Conservation (phyloP, 30 jellyfish, hydroid and myxozoan species). For the Nemopilema nomurai region DNA sequence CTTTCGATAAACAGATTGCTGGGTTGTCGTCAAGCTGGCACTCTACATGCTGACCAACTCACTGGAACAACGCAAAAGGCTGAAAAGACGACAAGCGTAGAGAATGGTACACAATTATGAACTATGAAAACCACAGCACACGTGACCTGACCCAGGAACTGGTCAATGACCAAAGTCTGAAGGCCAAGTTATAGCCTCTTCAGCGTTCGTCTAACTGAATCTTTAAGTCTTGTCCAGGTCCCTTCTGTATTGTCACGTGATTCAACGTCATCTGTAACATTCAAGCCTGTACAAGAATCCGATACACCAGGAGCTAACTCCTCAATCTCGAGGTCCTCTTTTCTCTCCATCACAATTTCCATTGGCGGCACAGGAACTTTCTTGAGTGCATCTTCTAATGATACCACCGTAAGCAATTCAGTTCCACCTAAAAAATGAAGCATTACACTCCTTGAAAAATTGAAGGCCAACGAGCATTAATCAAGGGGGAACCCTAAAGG, state of each 20-base stretch:
- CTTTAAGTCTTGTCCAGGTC: background rate
- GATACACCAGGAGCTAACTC: constrained; percentile 12
- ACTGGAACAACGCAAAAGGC: no score
- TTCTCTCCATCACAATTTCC: constrained; percentile 41
- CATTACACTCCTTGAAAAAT: no score
- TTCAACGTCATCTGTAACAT: no score
- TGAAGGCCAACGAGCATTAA: background rate
- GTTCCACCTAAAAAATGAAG: constrained; percentile 12
- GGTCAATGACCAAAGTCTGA: no score
- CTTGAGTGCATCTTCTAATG: constrained; percentile 45
- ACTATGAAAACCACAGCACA: no score
- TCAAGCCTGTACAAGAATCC: background rate
- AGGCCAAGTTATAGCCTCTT: background rate
- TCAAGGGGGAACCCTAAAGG: no score
- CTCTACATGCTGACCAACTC: no score
- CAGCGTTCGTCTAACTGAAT: background rate
- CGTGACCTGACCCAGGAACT: no score
- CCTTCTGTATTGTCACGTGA: constrained; percentile 5
- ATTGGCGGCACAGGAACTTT: constrained; percentile 58
- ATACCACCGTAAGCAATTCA: constrained; percentile 33
- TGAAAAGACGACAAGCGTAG: no score
- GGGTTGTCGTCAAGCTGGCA: no score
- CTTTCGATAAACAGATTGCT: no score
- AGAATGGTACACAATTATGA: no score
- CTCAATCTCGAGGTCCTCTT: constrained; percentile 53